phyloP scores from a whole-genome alignment of 2,888 invertebrate species.

The Lycia hirtaria region DNA sequence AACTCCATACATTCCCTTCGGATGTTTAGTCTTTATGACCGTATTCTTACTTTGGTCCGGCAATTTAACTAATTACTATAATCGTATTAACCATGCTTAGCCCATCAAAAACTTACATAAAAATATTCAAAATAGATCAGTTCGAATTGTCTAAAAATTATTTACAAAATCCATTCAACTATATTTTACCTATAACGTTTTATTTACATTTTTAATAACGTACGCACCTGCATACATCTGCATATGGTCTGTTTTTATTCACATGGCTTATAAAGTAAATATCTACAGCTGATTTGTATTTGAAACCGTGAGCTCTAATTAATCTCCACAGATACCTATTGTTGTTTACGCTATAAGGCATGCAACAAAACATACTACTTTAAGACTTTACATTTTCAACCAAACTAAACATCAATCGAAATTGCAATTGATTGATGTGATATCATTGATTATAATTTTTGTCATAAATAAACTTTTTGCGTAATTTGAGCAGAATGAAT shows the following conservation, averaged over 20 bases:
- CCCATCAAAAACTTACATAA: neutral
- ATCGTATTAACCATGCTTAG: no score
- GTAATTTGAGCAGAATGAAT: neutral
- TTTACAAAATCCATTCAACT: slow-evolving; percentile 15
- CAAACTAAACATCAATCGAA: neutral
- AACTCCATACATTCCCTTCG: neutral
- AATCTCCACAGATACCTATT: no score
- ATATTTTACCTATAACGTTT: slow-evolving; percentile 8
- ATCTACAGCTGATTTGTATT: no score
- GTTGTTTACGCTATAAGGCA: no score
- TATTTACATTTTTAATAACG: slow-evolving; percentile 8
- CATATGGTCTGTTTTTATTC: no score
- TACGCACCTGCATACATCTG: neutral
- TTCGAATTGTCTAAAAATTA: slow-evolving; percentile 29
- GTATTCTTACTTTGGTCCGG: slow-evolving; percentile 18
- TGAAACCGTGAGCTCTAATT: no score
- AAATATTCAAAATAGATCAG: slow-evolving; percentile 28
- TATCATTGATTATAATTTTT: neutral
- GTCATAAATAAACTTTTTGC: neutral
- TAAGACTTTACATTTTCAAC: no score
- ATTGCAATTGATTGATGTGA: neutral
- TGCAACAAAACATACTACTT: no score
- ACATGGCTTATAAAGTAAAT: no score
- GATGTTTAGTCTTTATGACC: no score
- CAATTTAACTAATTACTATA: slow-evolving; percentile 12